A percentile compares a stretch with the other conserved stretches of the same genome.
These are phyloP conservation scores for Pristionchus pacificus DNA, from an alignment of 1,140 invertebrate genomes.

Conservation along the genomic window DNA sequence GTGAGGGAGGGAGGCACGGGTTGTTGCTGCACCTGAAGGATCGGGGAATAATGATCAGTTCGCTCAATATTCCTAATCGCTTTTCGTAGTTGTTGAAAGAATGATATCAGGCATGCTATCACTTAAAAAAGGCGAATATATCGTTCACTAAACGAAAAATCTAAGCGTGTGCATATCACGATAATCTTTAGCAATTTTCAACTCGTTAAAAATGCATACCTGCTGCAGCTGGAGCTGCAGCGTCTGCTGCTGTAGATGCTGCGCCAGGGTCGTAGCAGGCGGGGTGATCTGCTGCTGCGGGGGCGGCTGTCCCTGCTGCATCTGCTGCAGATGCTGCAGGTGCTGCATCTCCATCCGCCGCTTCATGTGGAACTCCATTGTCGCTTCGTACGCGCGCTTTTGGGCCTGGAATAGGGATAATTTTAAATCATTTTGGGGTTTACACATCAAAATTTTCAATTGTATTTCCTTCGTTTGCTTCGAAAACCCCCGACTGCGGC, in stretches of 20 bases:
- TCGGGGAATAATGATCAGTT: no score
- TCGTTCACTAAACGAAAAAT: no score
- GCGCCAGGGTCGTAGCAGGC: slow-evolving; percentile 9
- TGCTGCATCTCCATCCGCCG: slow-evolving; percentile 4
- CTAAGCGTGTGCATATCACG: not conserved
- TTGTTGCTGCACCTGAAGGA: no score
- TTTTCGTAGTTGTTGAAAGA: no score
- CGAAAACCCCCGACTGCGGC: no score
- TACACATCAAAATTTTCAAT: no score
- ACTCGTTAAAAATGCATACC: slow-evolving; percentile 13
- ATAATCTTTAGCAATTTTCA: not conserved
- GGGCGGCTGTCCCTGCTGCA: slow-evolving; percentile 15
- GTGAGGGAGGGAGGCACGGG: not conserved
- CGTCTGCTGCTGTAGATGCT: slow-evolving; percentile 16
- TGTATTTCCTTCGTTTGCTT: no score
- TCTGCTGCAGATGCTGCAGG: slow-evolving; percentile 21
- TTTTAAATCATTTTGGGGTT: no score
- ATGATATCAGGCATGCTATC: no score
- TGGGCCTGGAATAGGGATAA: not conserved
- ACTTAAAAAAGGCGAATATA: no score
- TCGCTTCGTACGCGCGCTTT: not conserved
- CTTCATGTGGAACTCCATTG: not conserved
- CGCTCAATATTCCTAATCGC: no score
- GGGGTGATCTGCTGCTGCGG: slow-evolving; percentile 2
- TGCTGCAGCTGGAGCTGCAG: slow-evolving; percentile 8